Conservation (phyloP, 2,888 invertebrate genomes). For the Eretmocerus hayati region DNA sequence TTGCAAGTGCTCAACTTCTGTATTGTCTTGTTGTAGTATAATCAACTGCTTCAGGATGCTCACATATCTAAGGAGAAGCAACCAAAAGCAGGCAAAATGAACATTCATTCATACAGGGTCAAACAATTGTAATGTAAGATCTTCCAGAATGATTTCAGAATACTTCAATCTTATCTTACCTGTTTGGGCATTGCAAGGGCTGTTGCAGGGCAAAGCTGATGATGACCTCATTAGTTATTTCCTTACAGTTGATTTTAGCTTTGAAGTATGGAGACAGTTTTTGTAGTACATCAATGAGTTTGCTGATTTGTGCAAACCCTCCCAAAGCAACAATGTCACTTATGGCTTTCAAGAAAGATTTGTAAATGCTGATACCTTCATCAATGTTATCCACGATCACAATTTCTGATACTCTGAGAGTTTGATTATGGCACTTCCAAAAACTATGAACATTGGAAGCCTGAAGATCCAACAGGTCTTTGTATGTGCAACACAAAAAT, state of each 20-base stretch:
- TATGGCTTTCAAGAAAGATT: conserved; percentile 62
- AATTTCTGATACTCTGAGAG: conserved; percentile 58
- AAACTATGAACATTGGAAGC: conserved; percentile 63
- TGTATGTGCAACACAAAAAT: conserved; percentile 59
- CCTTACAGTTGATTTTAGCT: conserved; percentile 53
- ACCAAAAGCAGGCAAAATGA: too few species aligned
- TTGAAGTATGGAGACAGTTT: conserved; percentile 53
- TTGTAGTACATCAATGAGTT: conserved; percentile 56
- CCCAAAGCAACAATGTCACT: conserved; percentile 68
- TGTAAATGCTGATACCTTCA: conserved; percentile 65
- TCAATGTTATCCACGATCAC: conserved; percentile 63
- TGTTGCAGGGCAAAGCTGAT: conserved; percentile 56
- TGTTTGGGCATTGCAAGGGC: conserved; percentile 55
- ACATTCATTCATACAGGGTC: neutral
- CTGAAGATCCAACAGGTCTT: conserved; percentile 62
- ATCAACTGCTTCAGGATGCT: conserved; percentile 55
- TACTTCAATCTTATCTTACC: conserved; percentile 29
- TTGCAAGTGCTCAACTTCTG: conserved; percentile 51
- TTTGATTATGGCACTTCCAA: conserved; percentile 62
- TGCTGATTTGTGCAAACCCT: conserved; percentile 62
- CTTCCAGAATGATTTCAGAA: too few species aligned
- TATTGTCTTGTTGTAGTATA: conserved; percentile 45
- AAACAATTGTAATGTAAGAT: neutral
- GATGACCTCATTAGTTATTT: conserved; percentile 53
- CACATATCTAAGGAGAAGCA: conserved; percentile 56